These are phyloP conservation scores for Anguilla marmorata DNA, from an alignment of 2,797 vertebrate species.

Conservation along the genomic window DNA sequence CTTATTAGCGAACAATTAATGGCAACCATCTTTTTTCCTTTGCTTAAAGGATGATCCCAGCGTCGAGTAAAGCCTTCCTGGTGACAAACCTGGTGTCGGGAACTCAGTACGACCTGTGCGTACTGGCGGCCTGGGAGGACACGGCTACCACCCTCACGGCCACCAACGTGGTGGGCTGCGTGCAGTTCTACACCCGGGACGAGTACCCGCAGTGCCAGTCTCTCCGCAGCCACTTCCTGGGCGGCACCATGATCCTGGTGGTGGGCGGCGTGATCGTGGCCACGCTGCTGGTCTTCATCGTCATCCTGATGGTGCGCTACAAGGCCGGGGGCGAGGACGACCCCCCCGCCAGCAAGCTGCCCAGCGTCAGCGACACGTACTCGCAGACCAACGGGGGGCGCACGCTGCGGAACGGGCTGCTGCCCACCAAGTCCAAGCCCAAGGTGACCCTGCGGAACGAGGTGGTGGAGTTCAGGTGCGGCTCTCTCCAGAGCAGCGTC, in stretches of 20 bases:
- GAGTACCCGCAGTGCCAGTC: constrained; percentile 87
- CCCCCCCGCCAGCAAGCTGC: constrained; percentile 69
- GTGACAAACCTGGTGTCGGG: constrained; percentile 90
- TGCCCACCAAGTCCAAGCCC: constrained; percentile 69
- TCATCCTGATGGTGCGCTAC: constrained; percentile 91
- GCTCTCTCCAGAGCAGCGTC: constrained; percentile 79
- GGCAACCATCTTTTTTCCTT: neutral
- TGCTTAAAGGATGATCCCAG: constrained; percentile 85
- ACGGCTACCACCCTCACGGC: constrained; percentile 87
- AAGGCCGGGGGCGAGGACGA: constrained; percentile 67
- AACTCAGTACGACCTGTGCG: constrained; percentile 87
- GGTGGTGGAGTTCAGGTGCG: constrained; percentile 80
- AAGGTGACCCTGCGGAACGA: constrained; percentile 79
- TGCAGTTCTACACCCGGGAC: constrained; percentile 87
- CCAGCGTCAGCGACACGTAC: constrained; percentile 77
- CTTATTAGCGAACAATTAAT: neutral
- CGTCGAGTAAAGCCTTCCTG: constrained; percentile 88
- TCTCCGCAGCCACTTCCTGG: constrained; percentile 85
- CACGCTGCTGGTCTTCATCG: constrained; percentile 87
- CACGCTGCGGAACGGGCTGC: constrained; percentile 68
- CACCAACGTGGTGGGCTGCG: constrained; percentile 90
- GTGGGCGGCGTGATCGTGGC: constrained; percentile 91
- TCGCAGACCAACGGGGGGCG: constrained; percentile 83
- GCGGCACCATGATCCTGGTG: constrained; percentile 92
- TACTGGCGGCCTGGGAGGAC: constrained; percentile 93